A percentile compares a stretch with the other conserved stretches of the same genome.
phyloP scores from a whole-genome alignment of 2,113 vertebrate species.

The Oreochromis spilurus region DNA sequence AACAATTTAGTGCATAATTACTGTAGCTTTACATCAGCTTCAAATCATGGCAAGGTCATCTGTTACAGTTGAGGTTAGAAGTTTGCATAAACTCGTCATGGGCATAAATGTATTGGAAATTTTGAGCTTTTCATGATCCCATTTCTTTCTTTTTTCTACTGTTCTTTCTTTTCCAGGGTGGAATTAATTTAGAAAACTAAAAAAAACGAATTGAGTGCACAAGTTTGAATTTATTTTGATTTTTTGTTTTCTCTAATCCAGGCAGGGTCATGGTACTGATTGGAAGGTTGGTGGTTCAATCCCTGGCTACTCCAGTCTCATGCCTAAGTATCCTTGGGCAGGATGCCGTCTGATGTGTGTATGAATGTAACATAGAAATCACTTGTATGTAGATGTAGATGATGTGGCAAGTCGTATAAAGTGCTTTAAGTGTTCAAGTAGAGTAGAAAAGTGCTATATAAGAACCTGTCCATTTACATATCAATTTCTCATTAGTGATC shows the following conservation, averaged over 20 bases:
- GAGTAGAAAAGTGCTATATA: background rate
- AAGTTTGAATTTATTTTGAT: background rate
- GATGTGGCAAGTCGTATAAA: background rate
- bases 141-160: background rate
- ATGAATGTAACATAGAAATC: background rate
- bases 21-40: background rate
- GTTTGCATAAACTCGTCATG: background rate
- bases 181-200: background rate
- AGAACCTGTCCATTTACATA: background rate
- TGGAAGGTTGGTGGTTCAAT: background rate
- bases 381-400: fast-evolving
- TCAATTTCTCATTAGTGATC: background rate
- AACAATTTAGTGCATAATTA: background rate
- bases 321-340: fast-evolving
- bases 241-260: background rate
- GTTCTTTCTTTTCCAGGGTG: background rate
- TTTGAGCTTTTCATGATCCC: background rate
- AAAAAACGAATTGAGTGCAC: background rate
- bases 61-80: background rate
- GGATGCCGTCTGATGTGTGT: background rate
- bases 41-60: background rate
- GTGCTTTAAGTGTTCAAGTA: background rate
- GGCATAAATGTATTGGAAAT: background rate
- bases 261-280: background rate
- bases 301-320: background rate